Conservation (phyloP, 2,113 vertebrate genomes). For the Tichodroma muraria region DNA sequence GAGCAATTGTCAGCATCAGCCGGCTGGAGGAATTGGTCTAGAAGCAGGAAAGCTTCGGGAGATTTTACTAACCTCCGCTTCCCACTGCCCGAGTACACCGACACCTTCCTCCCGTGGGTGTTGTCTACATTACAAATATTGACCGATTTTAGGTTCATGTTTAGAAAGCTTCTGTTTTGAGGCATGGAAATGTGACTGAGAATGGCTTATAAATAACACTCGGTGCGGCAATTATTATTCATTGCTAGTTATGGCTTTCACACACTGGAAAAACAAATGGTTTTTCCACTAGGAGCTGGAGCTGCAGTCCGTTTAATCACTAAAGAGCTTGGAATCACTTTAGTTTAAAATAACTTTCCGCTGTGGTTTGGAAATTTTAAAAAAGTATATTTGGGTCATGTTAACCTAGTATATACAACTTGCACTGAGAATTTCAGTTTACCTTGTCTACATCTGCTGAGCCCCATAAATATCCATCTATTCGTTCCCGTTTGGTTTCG, state of each 20-base stretch:
- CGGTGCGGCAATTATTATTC: conserved; percentile 42
- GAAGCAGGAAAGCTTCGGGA: conserved; percentile 22
- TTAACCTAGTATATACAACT: conserved; percentile 11
- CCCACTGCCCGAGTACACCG: neutral
- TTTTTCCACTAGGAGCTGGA: conserved; percentile 46
- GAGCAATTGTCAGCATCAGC: conserved; percentile 69
- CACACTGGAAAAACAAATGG: conserved; percentile 59
- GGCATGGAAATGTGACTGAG: conserved; percentile 37
- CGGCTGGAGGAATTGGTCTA: conserved; percentile 60
- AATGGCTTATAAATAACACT: conserved; percentile 55
- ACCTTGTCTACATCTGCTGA: neutral
- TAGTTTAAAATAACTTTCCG: conserved; percentile 50
- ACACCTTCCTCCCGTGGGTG: conserved; percentile 24
- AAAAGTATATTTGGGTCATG: conserved; percentile 40
- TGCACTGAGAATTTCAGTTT: neutral
- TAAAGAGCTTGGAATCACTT: conserved; percentile 45
- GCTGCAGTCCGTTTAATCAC: conserved; percentile 31
- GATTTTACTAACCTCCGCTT: conserved; percentile 37
- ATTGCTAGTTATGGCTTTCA: conserved; percentile 55
- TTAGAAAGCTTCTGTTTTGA: conserved; percentile 39
- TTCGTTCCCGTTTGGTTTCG: neutral
- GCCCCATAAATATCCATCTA: neutral
- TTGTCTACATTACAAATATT: conserved; percentile 46
- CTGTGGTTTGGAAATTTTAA: conserved; percentile 6
- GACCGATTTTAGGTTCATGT: conserved; percentile 25